Evolutionary conservation across 2,113 vertebrate genomes (phyloP).

Genomic region (Astatotilapia flaviijosephi): DNA sequence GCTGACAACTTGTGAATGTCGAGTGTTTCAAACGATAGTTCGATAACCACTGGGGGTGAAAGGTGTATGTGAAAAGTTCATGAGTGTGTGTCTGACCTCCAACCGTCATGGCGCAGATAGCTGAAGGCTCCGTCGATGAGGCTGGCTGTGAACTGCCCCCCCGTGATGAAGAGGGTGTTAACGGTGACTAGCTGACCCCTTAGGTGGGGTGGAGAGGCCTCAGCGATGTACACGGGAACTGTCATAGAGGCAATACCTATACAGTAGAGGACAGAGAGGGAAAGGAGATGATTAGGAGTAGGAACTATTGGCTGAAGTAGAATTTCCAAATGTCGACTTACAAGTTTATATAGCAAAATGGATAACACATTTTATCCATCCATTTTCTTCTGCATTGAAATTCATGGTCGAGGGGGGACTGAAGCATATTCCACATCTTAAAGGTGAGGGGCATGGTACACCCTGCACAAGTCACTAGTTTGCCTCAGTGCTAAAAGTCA

Average conservation of each 20-base stretch:
- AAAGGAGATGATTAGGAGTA: neutral
- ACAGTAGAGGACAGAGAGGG: neutral
- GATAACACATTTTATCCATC: neutral
- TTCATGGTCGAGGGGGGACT: neutral
- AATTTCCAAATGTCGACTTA: neutral
- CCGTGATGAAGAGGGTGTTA: constrained; percentile 96
- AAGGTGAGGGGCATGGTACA: neutral
- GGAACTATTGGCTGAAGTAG: neutral
- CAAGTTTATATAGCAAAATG: neutral
- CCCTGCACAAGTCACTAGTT: neutral
- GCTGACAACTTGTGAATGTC: neutral
- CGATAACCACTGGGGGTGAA: neutral
- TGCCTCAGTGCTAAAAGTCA: neutral
- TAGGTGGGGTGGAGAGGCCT: constrained; percentile 89
- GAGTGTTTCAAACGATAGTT: neutral
- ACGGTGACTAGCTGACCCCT: constrained; percentile 93
- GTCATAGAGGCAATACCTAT: constrained; percentile 96
- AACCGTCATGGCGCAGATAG: constrained; percentile 85
- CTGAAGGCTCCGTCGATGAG: constrained; percentile 93
- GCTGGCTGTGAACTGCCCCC: constrained; percentile 93
- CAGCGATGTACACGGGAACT: constrained; percentile 94
- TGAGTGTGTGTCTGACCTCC: constrained; percentile 78
- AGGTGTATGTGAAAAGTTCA: neutral
- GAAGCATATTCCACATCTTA: neutral
- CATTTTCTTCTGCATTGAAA: accelerated